A percentile compares a stretch with the other conserved stretches of the same genome.
These are phyloP conservation scores for Hydractinia echinata DNA, from an alignment of 30 jellyfish, hydroid and myxozoan species.

Conservation along the genomic window DNA sequence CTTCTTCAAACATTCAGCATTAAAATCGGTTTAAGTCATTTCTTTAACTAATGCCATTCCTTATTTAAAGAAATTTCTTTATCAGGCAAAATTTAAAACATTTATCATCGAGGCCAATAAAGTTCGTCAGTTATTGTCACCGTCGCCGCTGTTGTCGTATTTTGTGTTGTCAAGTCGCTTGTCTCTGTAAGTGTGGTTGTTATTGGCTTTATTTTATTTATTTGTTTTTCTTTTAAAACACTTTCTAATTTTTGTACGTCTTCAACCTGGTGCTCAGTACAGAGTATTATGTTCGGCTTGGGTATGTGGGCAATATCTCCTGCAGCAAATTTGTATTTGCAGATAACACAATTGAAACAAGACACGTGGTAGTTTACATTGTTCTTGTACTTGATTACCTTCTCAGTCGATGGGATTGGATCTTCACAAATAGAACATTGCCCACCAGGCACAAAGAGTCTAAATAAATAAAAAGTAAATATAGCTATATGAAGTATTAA, in stretches of 20 bases:
- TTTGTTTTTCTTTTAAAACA: not conserved
- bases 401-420: conserved; percentile 33
- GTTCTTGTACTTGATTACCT: conserved; percentile 31
- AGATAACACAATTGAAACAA: conserved; percentile 28
- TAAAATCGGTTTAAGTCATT: too few relatives aligned
- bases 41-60: too few relatives aligned
- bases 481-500: too few relatives aligned
- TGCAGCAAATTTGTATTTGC: conserved; percentile 35
- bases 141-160: too few relatives aligned
- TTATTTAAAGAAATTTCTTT: too few relatives aligned
- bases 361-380: conserved; percentile 26
- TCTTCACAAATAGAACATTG: conserved; percentile 37
- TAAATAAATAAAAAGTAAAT: not conserved
- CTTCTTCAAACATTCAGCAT: too few relatives aligned
- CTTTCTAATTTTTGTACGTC: not conserved
- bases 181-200: too few relatives aligned
- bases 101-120: too few relatives aligned
- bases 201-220: too few relatives aligned
- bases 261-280: conserved; percentile 13
- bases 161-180: too few relatives aligned
- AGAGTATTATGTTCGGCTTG: conserved; percentile 10
- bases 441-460: conserved; percentile 39
- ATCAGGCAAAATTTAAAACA: too few relatives aligned
- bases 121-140: too few relatives aligned
- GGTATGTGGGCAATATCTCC: conserved; percentile 30